These are phyloP conservation scores for Lepus americanus DNA, from an alignment of 2,113 vertebrate species.

Conservation along the genomic window DNA sequence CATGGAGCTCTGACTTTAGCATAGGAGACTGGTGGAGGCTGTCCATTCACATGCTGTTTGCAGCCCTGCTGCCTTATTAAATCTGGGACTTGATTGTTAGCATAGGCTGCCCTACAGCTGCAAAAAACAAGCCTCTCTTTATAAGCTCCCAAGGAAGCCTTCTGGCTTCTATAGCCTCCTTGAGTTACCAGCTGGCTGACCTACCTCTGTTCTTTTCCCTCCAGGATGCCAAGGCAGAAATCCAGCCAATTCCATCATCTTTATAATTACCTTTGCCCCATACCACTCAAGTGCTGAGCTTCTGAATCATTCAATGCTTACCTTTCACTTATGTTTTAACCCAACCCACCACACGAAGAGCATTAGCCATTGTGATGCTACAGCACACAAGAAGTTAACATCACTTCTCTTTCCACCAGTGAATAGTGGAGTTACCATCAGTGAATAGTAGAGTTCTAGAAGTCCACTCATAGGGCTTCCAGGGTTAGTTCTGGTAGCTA, in stretches of 20 bases:
- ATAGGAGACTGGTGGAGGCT: neutral
- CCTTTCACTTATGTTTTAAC: neutral
- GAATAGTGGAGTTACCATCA: too few species aligned
- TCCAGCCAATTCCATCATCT: neutral
- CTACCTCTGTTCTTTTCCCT: neutral
- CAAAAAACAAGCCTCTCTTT: neutral
- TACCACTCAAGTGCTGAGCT: neutral
- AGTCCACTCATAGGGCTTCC: neutral
- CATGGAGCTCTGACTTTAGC: neutral
- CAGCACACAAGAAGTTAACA: neutral
- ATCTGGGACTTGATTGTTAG: neutral
- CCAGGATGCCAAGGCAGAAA: neutral
- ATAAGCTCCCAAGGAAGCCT: neutral
- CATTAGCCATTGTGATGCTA: neutral
- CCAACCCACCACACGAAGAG: neutral
- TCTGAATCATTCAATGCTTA: neutral
- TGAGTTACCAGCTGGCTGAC: constrained; percentile 25
- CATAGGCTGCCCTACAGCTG: neutral
- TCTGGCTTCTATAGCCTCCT: constrained; percentile 7
- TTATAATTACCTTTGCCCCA: neutral
- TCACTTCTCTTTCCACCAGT: neutral
- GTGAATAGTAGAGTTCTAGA: neutral
- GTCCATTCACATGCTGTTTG: neutral
- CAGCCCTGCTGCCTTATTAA: neutral
- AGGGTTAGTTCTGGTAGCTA: neutral